These are phyloP conservation scores for Eulithis prunata DNA, from an alignment of 2,888 invertebrate genomes.

Conservation along the genomic window DNA sequence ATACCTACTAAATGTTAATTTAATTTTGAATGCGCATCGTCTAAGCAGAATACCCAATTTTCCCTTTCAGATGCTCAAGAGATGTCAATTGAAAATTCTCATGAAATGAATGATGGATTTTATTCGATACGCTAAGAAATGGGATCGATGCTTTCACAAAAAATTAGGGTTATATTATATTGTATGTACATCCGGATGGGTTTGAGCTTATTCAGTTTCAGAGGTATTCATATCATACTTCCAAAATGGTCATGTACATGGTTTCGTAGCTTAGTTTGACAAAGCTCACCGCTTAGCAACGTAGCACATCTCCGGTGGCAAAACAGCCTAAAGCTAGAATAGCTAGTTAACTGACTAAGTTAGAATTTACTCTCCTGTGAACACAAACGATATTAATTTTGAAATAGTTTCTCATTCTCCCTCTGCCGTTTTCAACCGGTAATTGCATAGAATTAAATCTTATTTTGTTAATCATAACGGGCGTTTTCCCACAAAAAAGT, in stretches of 20 bases:
- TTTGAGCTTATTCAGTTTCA: no score
- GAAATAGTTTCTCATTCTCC: slow-evolving; percentile 43
- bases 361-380: slow-evolving; percentile 41
- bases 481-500: no score
- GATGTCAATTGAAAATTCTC: slow-evolving; percentile 36
- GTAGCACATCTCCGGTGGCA: no score
- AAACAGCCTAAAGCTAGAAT: no score
- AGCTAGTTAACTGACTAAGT: slow-evolving; percentile 13
- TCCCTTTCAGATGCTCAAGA: slow-evolving; percentile 51
- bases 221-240: no score
- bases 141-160: neutral
- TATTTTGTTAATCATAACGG: no score
- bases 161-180: neutral
- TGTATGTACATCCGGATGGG: no score
- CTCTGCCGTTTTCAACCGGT: slow-evolving; percentile 13
- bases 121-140: slow-evolving; percentile 9
- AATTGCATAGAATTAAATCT: no score
- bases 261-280: no score
- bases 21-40: slow-evolving; percentile 60
- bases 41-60: slow-evolving; percentile 53
- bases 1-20: slow-evolving; percentile 73
- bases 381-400: slow-evolving; percentile 31
- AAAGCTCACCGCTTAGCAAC: no score
- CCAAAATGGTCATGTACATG: no score
- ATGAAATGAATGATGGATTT: slow-evolving; percentile 10